Base-by-base conservation (phyloP, 2,113 vertebrate species). In the Cnemophilus loriae region DNA sequence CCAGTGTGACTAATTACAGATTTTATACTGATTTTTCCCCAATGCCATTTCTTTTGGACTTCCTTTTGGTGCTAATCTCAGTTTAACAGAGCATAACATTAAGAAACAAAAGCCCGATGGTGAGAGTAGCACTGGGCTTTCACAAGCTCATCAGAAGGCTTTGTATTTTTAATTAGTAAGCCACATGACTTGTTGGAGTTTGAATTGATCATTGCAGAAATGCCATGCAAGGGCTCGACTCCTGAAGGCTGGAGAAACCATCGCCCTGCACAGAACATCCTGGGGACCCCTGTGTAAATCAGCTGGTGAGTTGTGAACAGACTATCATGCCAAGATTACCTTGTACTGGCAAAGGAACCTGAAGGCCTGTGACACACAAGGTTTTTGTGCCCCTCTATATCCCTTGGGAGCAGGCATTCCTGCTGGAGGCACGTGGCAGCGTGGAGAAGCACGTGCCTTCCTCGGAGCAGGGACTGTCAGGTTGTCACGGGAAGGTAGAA, bases 271-370 rank as follows among this genome's bases (percentile, higher is more conserved):
- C 50, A 95, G 75, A 57, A 49, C 96, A 21, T 94, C 96, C 42
- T 97, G 96, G 96, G 97, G 97, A 69, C 97, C 97, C 13, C 79
- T 98, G 8, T 88, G 56, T 14, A 94, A 64, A 87, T 69, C 50
- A 3, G n/a, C 35, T 22, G 91, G 96, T 98, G 86, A 97, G 97
- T 90, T 71, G 63, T 16, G n/a, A 83, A 24, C 28, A 67, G 33
- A 52, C 9, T 7, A 5, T 47, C 16, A 10, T 16, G 52, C 87
- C 55, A 67, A 68, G 24, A 6, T 28, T 53, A 11, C 64, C 75
- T 87, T 60, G 42, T 23, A 12, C 28, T 27, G n/a, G 15, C 35
- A 32, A 19, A 56, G 26, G 63, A 95, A 79, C 21, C 26, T 44
- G 55, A 32, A 73, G 37, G 30, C 28, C 30, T 37, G 47, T 35